A percentile compares a stretch with the other conserved stretches of the same genome.
phyloP scores from a whole-genome alignment of 2,888 invertebrate species.

The Dolichopus griseipennis region DNA sequence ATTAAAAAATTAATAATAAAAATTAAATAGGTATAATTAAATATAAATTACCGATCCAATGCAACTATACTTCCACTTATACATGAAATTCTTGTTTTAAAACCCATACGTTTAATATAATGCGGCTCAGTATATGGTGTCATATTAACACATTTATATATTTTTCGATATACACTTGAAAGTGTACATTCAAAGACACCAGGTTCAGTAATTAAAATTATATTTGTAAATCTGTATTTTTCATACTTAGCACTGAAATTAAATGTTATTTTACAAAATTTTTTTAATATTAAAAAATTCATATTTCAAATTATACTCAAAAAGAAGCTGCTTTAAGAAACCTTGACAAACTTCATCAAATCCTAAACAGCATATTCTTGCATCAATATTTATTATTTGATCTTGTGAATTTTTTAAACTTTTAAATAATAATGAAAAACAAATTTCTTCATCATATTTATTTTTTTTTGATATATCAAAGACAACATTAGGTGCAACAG shows the following conservation, averaged over 20 bases:
- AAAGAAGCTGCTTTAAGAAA: constrained; percentile 4
- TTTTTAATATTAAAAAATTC: background rate
- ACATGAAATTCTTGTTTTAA: background rate
- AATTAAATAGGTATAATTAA: no score
- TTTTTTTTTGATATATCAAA: background rate
- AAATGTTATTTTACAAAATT: background rate
- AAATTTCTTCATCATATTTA: no score
- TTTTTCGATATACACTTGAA: background rate
- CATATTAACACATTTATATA: background rate
- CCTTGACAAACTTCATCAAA: constrained; percentile 4
- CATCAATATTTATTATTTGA: background rate
- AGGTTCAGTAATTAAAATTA: background rate
- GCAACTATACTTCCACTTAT: background rate
- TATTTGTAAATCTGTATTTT: constrained; percentile 8
- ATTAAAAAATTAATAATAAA: no score
- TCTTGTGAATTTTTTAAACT: background rate
- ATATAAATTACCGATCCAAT: background rate
- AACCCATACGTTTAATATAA: background rate
- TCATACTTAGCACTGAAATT: background rate
- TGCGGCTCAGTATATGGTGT: background rate
- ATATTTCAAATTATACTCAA: no score
- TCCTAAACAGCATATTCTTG: constrained; percentile 1
- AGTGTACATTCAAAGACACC: background rate
- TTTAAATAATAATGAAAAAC: background rate
- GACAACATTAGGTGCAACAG: background rate